Base-by-base conservation (phyloP, 2,888 invertebrate species). In the Chrysolina americana region DNA sequence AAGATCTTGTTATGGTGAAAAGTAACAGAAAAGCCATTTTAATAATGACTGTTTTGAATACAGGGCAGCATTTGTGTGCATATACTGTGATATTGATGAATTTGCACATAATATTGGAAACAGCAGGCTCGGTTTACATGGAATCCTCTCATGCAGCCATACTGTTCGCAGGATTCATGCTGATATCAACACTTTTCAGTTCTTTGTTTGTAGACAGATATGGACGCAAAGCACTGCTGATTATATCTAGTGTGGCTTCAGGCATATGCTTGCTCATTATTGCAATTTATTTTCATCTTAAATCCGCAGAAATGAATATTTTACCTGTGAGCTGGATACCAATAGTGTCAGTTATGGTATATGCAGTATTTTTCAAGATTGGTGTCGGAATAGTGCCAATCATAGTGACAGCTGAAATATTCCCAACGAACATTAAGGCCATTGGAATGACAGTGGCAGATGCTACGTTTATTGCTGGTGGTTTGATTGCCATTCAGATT, bases 81-180 rank as follows among this genome's bases (percentile, higher is more conserved):
- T 87, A 87, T 50, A 86, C 84, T 63, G 87, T 87, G 0, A 86
- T 88, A 62, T 68, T 88, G 44, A 88, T 88, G 87, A 88, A 88
- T 68, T 76, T 88, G 47, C 87, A 88, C 75, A 77, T 82, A 13
- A 88, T 88, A 63, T 73, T 88, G 17, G 81, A 80, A 11, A 84
- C 85, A 68, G 87, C 87, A 0, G 85, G 85, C 6, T 85, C 86
- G 1, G 82, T 72, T 15, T 80, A 87, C 63, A 78, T 84, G 17
- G 80, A 85, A 2, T 81, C 85, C 0, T 81, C 84, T 48, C 81
- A 81, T 4, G 84, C 87, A 0, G 86, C 86, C 2, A 87, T 88
- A 65, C 78, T 87, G 10, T 87, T 87, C 73, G 83, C 87, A 0
- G 83, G 82, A 4, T 79, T 87, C 23, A 87, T 88, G 87, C 76